These are phyloP conservation scores for Acomys russatus DNA, from an alignment of 2,797 vertebrate species.

Conservation along the genomic window DNA sequence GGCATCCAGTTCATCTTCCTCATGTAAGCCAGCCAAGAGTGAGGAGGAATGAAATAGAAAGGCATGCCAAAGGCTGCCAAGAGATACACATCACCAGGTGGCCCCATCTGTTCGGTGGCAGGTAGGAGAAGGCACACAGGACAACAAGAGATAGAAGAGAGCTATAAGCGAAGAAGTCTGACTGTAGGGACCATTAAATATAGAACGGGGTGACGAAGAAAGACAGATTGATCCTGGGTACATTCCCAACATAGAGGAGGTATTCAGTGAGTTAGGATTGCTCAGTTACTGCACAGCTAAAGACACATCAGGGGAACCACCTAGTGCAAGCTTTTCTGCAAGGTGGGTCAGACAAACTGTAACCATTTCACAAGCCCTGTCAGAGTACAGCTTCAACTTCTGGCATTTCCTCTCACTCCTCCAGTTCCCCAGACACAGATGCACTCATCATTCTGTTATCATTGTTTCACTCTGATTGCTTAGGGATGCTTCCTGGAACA, in stretches of 20 bases:
- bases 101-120: conserved; percentile 11
- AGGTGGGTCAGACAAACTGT: not conserved
- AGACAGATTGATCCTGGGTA: conserved; percentile 17
- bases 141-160: conserved; percentile 13
- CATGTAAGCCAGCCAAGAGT: conserved; percentile 28
- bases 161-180: conserved; percentile 40
- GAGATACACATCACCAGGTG: not conserved
- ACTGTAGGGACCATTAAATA: conserved; percentile 62
- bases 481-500: not conserved
- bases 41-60: conserved; percentile 36
- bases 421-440: not conserved
- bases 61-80: not conserved
- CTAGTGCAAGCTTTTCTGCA: not conserved
- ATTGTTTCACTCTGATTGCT: conserved; percentile 44
- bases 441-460: not conserved
- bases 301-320: not conserved
- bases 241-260: conserved; percentile 59
- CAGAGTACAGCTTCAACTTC: not conserved
- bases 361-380: conserved; percentile 8
- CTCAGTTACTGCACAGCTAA: conserved; percentile 31
- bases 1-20: conserved; percentile 36
- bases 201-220: conserved; percentile 63
- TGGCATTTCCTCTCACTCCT: not conserved
- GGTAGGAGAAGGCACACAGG: not conserved
- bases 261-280: not conserved